Conservation (phyloP, 2,113 vertebrate species). For the Psammodynastes pulverulentus region DNA sequence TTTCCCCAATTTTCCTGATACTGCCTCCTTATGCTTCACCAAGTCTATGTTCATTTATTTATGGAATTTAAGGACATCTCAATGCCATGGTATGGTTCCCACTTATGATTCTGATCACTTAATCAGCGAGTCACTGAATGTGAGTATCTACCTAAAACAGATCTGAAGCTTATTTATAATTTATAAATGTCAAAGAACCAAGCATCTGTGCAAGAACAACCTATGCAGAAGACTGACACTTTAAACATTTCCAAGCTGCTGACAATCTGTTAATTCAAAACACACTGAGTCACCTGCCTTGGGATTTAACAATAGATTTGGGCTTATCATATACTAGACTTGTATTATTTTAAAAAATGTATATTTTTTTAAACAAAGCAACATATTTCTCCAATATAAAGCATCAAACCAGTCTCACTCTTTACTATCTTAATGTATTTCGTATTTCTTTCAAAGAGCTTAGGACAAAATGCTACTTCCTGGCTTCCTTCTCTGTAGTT, state of each 20-base stretch:
- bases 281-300: constrained; percentile 1
- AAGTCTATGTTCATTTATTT: not conserved
- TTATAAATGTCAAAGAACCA: not conserved
- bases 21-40: not conserved
- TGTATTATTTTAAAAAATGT: not conserved
- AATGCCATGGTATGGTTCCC: not conserved
- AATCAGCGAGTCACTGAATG: not conserved
- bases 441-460: not conserved
- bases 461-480: not conserved
- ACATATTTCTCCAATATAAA: not conserved
- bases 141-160: not conserved
- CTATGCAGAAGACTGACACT: not conserved
- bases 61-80: not conserved
- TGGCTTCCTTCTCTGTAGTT: not conserved
- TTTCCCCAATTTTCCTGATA: not conserved
- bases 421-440: not conserved
- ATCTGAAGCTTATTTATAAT: not conserved
- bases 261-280: not conserved
- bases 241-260: not conserved
- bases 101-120: not conserved
- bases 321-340: not conserved
- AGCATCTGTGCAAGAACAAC: not conserved
- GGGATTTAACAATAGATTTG: constrained; percentile 2
- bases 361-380: not conserved
- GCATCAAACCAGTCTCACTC: not conserved